phyloP scores from a whole-genome alignment of 2,888 invertebrate species.

The Archips xylosteana region DNA sequence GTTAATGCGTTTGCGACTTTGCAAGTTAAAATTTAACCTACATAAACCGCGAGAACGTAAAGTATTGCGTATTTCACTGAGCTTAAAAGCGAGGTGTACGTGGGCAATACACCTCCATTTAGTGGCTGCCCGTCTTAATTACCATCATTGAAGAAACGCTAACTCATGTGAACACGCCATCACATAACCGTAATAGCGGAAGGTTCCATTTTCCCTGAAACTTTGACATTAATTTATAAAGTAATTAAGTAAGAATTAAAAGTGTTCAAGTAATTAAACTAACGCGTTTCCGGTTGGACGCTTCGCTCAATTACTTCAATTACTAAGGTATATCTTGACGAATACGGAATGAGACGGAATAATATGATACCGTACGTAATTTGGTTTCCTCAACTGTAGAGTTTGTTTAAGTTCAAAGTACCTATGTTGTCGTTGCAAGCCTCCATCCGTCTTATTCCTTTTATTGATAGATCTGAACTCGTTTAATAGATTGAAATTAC shows the following conservation, averaged over 20 bases:
- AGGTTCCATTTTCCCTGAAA: constrained; percentile 15
- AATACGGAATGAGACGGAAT: too few species aligned
- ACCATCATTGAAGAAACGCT: constrained; percentile 30
- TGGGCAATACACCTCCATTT: neutral
- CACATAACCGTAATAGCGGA: constrained; percentile 16
- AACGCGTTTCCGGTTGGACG: neutral
- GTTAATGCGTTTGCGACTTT: too few species aligned
- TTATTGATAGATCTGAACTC: too few species aligned
- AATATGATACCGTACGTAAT: too few species aligned
- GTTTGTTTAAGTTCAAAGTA: neutral
- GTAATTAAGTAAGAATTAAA: constrained; percentile 32
- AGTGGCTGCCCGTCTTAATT: constrained; percentile 16
- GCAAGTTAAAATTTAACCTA: neutral
- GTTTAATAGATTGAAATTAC: too few species aligned
- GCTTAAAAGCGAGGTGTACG: neutral
- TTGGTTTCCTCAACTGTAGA: too few species aligned
- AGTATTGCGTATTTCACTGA: neutral
- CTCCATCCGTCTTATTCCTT: too few species aligned
- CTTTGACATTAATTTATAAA: constrained; percentile 1
- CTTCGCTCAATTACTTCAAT: neutral
- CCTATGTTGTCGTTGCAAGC: too few species aligned
- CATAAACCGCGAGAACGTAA: neutral
- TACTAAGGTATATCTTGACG: neutral
- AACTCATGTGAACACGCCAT: constrained; percentile 33
- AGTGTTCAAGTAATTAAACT: neutral